Evolutionary conservation across 2,888 invertebrate species (phyloP), one percentile per base, ranked within the genome.

Genomic region (Colletes collaris): DNA sequence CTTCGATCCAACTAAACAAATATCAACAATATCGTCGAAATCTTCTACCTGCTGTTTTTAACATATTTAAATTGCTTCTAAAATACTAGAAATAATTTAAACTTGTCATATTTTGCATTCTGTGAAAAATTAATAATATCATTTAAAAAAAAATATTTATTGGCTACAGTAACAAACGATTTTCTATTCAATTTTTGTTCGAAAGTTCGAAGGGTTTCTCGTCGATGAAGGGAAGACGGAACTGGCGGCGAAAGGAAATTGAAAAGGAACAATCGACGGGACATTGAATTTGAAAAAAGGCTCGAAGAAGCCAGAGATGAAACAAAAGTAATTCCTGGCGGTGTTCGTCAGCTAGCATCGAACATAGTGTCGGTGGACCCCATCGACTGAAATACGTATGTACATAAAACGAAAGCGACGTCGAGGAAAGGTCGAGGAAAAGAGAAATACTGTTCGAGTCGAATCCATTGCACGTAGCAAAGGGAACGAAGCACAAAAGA

Each of bases 321-420:
- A 82, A 82, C 74, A 83, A 83, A 84, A 84, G 84, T 85, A 85
- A 84, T 84, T 84, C 76, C 55, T 82, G 64, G 75, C 70, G 64
- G 64, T 70, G 79, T 80, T 80, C 79, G 77, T 77, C 82, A 76
- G 70, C 75, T 82, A 59, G 77, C 77, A 85, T 85, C 79, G 77
- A 80, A 65, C 65, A 40, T 70, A 65, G 68, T 70, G 79, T 79
- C 76, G 76, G 53, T 55, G 63, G 75, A 65, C 73, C 73, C 85
- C 65, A 67, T 68, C 60, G 68, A 71, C 70, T 79, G 69, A 76
- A 80, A 76, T 72, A 71, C 79, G 79, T 80, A 71, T 75, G 74
- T 80, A 79, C 56, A 82, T 75, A 79, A 78, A 81, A 81, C 71
- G 84, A 82, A 66, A 52, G 70, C 60, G 79, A 75, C 68, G 72